These are phyloP conservation scores for Apostichopus parvimensis DNA, from an alignment of 35 echinoderm and acorn worm genomes.

Conservation along the genomic window DNA sequence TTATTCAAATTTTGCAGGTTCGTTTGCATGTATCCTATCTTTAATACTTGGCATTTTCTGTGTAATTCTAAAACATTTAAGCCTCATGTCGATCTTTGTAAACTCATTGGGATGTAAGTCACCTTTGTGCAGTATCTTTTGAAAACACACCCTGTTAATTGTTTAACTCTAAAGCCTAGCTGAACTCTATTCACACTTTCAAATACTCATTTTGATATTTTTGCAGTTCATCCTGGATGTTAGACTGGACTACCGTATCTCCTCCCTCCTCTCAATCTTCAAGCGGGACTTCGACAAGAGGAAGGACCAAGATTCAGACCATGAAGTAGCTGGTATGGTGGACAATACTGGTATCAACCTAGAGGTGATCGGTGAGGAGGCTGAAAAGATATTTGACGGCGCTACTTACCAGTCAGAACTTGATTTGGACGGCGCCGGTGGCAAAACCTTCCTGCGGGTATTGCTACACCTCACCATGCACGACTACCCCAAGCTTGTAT, in stretches of 20 bases:
- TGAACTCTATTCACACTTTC: background rate
- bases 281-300: conserved; percentile 95
- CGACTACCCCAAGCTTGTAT: conserved; percentile 94
- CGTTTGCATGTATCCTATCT: background rate
- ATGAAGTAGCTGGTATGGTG: conserved; percentile 14
- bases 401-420: conserved; percentile 72
- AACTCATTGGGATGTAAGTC: no score
- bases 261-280: conserved; percentile 97
- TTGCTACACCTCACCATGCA: conserved; percentile 98
- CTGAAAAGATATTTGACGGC: conserved; percentile 94
- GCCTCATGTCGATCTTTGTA: no score
- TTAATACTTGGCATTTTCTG: no score
- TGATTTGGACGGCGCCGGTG: conserved; percentile 90
- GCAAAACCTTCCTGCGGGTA: conserved; percentile 91
- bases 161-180: no score
- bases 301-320: conserved; percentile 46
- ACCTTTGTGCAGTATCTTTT: no score
- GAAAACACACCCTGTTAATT: no score
- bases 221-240: conserved; percentile 94
- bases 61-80: no score
- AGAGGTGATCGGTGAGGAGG: conserved; percentile 91
- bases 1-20: conserved; percentile 97
- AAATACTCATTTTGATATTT: conserved; percentile 15
- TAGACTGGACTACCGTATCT: conserved; percentile 95
- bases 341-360: conserved; percentile 84